These are phyloP conservation scores for Campoletis raptor DNA, from an alignment of 2,888 invertebrate species.

Conservation along the genomic window DNA sequence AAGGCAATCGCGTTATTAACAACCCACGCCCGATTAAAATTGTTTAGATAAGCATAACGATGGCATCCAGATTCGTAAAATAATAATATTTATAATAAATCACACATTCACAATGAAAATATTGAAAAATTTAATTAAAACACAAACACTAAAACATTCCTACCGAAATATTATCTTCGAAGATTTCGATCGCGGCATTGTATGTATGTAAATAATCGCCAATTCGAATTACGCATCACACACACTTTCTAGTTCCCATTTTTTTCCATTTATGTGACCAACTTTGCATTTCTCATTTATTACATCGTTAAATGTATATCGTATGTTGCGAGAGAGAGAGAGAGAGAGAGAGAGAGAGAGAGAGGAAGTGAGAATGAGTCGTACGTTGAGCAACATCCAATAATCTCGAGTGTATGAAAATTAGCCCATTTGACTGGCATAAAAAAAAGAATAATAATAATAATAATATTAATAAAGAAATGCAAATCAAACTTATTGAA, in stretches of 20 bases:
- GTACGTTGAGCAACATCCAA: conserved; percentile 37
- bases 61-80: conserved; percentile 63
- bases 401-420: conserved; percentile 48
- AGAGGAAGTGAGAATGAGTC: conserved; percentile 42
- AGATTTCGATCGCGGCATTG: conserved; percentile 69
- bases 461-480: conserved; percentile 10
- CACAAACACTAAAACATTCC: conserved; percentile 50
- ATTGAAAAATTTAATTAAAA: conserved; percentile 30
- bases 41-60: conserved; percentile 64
- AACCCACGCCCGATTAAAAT: conserved; percentile 69
- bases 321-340: conserved; percentile 56
- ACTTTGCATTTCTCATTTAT: conserved; percentile 48
- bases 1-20: conserved; percentile 76
- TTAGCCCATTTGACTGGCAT: conserved; percentile 41
- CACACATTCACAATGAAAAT: conserved; percentile 18
- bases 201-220: conserved; percentile 73
- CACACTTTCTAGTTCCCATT: conserved; percentile 25
- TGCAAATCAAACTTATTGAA: conserved; percentile 61
- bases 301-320: conserved; percentile 29
- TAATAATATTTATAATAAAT: conserved; percentile 15
- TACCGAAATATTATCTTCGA: conserved; percentile 57
- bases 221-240: conserved; percentile 58
- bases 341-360: conserved; percentile 44
- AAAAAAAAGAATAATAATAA: too few species aligned
- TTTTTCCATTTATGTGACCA: conserved; percentile 51